Conservation (phyloP, 2,888 invertebrate species). For the Melanostoma scalare region DNA sequence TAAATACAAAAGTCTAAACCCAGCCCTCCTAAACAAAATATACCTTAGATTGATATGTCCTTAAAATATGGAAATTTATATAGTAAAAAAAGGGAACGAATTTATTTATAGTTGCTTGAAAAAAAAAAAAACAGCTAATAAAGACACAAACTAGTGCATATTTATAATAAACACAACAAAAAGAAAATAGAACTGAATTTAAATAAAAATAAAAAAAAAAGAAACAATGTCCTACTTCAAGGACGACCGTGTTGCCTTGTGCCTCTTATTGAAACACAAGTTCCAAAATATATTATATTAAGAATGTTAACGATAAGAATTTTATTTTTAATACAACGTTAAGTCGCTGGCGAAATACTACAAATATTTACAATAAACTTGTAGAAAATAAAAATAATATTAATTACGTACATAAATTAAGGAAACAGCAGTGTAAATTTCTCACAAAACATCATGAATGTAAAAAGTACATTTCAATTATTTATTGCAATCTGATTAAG, state of each 20-base stretch:
- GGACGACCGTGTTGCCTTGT: conserved; percentile 22
- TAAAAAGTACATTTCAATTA: conserved; percentile 58
- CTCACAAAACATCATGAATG: conserved; percentile 51
- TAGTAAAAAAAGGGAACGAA: background rate
- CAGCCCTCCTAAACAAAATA: conserved; percentile 8
- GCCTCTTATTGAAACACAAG: conserved; percentile 43
- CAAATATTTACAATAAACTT: conserved; percentile 14
- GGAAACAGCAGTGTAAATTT: conserved; percentile 49
- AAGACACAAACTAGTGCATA: conserved; percentile 47
- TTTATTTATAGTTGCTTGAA: background rate
- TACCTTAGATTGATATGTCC: background rate
- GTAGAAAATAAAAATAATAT: conserved; percentile 18
- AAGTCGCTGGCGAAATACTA: conserved; percentile 47
- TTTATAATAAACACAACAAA: background rate
- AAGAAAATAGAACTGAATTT: background rate
- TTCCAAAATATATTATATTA: conserved; percentile 15
- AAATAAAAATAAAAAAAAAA: background rate
- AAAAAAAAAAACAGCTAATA: conserved; percentile 25
- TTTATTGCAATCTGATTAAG: conserved; percentile 53
- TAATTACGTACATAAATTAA: conserved; percentile 25
- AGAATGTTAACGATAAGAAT: background rate
- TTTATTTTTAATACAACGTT: conserved; percentile 11
- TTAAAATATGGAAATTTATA: conserved; percentile 1
- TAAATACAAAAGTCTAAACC: background rate
- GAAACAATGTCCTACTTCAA: conserved; percentile 22